Evolutionary conservation across 2,888 invertebrate genomes (phyloP).

Genomic region (Periphyllus acericola): DNA sequence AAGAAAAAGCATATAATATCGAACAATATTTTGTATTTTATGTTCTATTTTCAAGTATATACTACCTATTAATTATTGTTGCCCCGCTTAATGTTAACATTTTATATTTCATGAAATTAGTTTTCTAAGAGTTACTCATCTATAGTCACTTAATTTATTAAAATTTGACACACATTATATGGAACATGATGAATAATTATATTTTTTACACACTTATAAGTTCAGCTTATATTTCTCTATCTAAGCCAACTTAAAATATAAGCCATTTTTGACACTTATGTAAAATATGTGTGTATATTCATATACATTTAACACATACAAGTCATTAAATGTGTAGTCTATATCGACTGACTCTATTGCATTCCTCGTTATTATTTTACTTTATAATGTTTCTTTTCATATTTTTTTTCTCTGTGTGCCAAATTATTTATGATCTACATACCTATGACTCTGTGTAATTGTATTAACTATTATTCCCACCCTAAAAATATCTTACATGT

Average conservation of each 20-base stretch:
- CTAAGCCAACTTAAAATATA: background rate
- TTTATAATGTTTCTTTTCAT: background rate
- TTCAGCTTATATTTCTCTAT: conserved; percentile 21
- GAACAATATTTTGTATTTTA: conserved; percentile 2
- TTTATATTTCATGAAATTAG: conserved; percentile 19
- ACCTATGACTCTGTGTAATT: background rate
- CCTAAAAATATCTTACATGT: background rate
- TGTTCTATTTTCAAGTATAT: conserved; percentile 1
- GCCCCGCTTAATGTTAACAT: background rate
- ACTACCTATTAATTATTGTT: conserved; percentile 7
- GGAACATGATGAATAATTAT: background rate
- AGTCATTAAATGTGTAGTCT: background rate
- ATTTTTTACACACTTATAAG: background rate
- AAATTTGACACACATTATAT: background rate
- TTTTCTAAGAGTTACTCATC: background rate
- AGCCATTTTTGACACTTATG: background rate
- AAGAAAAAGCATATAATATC: background rate
- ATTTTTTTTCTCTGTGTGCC: conserved; percentile 17
- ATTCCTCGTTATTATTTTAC: conserved; percentile 20
- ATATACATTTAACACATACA: background rate
- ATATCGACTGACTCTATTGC: background rate
- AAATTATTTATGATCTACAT: conserved; percentile 37
- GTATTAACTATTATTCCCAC: background rate
- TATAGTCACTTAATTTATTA: conserved; percentile 1
- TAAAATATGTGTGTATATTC: conserved; percentile 21